phyloP scores from a whole-genome alignment of 2,113 vertebrate genomes.

The Elephas maximus region DNA sequence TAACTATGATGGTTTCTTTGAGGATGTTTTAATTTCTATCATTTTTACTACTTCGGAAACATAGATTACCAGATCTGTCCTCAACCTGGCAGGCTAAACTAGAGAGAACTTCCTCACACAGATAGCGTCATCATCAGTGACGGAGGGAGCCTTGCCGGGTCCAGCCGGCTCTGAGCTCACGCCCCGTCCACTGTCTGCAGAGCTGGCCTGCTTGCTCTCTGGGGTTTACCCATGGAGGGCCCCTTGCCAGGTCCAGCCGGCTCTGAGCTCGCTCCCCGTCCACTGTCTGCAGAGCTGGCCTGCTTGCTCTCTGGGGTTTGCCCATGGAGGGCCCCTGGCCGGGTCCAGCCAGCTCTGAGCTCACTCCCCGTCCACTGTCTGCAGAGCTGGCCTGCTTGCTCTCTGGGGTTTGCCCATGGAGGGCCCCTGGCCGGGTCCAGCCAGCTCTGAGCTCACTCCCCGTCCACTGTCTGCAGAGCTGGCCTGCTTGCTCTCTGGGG shows the following conservation, averaged over 20 bases:
- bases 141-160: not conserved
- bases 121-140: not conserved
- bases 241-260: not conserved
- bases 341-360: not conserved
- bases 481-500: too few species aligned
- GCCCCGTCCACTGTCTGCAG: not conserved
- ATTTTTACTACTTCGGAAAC: slow-evolving; percentile 25
- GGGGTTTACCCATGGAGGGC: not conserved
- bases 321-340: not conserved
- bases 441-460: not conserved
- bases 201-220: not conserved
- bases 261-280: not conserved
- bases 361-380: not conserved
- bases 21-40: not conserved
- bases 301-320: too few species aligned
- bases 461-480: not conserved
- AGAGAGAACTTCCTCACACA: not conserved
- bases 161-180: not conserved
- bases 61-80: not conserved
- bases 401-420: not conserved
- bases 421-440: not conserved
- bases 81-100: not conserved
- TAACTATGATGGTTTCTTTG: not conserved
- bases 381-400: not conserved
- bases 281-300: not conserved